Conservation (phyloP, 2,797 vertebrate genomes). For the Enteromius anoplus region DNA sequence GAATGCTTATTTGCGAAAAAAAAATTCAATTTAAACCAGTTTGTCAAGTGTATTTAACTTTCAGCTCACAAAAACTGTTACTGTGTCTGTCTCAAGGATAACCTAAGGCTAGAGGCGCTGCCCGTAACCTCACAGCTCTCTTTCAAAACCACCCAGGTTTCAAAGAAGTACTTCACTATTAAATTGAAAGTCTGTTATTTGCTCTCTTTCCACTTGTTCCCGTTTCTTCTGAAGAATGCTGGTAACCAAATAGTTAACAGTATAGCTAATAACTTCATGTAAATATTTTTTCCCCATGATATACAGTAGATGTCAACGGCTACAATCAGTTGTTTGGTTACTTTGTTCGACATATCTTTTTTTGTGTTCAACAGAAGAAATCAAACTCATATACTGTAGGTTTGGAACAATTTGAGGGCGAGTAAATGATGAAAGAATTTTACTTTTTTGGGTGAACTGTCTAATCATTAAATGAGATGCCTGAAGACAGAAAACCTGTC, state of each 20-base stretch:
- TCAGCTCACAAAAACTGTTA: not conserved
- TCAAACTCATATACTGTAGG: not conserved
- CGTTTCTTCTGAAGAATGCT: not conserved
- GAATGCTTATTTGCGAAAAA: not conserved
- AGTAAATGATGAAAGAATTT: not conserved
- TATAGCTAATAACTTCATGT: not conserved
- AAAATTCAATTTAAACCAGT: not conserved
- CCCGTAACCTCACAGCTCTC: not conserved
- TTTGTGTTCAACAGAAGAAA: not conserved
- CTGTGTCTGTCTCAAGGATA: constrained; percentile 2
- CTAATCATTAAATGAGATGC: not conserved
- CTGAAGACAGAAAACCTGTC: not conserved
- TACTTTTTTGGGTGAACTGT: not conserved
- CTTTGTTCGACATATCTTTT: not conserved
- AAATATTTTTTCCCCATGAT: not conserved
- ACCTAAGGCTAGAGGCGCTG: not conserved
- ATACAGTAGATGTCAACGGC: not conserved
- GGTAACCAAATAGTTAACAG: not conserved
- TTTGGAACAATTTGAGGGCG: not conserved
- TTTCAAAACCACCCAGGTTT: not conserved
- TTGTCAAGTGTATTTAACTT: not conserved
- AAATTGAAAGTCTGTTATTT: not conserved
- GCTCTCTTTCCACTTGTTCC: not conserved
- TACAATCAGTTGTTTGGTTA: not conserved
- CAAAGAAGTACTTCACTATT: not conserved